Evolutionary conservation across 1,140 invertebrate species (phyloP).

Genomic region (Cydia fagiglandana): DNA sequence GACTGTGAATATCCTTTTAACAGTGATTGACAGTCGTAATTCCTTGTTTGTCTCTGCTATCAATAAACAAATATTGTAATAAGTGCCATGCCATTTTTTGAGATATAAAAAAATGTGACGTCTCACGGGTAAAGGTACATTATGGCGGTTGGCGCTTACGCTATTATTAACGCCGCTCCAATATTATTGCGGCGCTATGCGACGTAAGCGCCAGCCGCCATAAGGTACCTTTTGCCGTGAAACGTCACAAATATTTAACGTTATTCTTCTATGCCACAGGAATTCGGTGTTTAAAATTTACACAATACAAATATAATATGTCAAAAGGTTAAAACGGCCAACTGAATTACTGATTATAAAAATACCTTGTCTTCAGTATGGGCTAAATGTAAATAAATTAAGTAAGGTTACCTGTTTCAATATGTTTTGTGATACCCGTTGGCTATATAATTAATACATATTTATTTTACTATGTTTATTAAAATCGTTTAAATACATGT

Average conservation of each 20-base stretch:
- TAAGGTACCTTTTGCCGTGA: no score
- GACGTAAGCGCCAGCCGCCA: no score
- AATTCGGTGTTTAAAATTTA: not conserved
- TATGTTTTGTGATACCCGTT: slow-evolving; percentile 10
- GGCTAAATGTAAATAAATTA: not conserved
- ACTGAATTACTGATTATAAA: not conserved
- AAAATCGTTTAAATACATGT: not conserved
- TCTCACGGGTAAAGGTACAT: no score
- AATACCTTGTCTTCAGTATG: not conserved
- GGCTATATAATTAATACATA: slow-evolving; percentile 14
- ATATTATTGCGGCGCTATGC: no score
- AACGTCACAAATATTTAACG: no score
- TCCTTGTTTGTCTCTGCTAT: not conserved
- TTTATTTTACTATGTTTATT: slow-evolving; percentile 8
- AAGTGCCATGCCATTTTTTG: slow-evolving; percentile 9
- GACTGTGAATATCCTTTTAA: not conserved
- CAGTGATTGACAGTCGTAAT: not conserved
- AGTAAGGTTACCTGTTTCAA: slow-evolving; percentile 20
- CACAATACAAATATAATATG: no score
- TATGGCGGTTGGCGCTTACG: no score
- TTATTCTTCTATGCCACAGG: slow-evolving; percentile 1
- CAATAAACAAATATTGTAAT: not conserved
- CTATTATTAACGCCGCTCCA: no score
- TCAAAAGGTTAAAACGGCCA: not conserved
- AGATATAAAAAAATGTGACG: no score